A percentile compares a stretch with the other conserved stretches of the same genome.
These are phyloP conservation scores for Doryteuthis pealeii DNA, from an alignment of 1,140 invertebrate genomes.

Conservation along the genomic window DNA sequence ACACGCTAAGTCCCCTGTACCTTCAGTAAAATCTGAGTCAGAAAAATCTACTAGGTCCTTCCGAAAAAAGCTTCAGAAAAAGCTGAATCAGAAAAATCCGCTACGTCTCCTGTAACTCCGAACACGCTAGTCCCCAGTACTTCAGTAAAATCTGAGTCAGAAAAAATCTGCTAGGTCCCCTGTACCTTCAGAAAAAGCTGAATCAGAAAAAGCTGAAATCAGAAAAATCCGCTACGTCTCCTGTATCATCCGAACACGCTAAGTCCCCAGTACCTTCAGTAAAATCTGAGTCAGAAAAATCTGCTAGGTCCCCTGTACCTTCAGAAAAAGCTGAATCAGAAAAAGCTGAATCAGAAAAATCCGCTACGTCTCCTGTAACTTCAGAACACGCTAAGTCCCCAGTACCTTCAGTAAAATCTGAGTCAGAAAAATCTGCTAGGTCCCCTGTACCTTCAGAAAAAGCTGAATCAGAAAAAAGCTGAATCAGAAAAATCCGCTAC, in stretches of 20 bases:
- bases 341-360: not conserved
- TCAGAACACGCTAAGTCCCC: no score
- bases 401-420: no score
- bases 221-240: not conserved
- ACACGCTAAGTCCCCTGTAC: no score
- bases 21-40: conserved; percentile 12
- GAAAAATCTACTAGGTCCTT: not conserved
- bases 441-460: not conserved
- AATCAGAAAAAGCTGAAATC: no score
- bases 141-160: not conserved
- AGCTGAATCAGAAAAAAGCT: not conserved
- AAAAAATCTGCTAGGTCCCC: no score
- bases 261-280: not conserved
- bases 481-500: not conserved
- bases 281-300: not conserved
- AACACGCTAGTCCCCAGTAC: not conserved
- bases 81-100: no score
- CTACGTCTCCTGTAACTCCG: not conserved
- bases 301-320: not conserved
- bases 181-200: no score
- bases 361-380: not conserved
- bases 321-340: not conserved
- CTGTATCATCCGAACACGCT: not conserved
- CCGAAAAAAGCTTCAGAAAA: not conserved
- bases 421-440: no score